These are phyloP conservation scores for Takifugu flavidus DNA, from an alignment of 2,113 vertebrate genomes.

Conservation along the genomic window DNA sequence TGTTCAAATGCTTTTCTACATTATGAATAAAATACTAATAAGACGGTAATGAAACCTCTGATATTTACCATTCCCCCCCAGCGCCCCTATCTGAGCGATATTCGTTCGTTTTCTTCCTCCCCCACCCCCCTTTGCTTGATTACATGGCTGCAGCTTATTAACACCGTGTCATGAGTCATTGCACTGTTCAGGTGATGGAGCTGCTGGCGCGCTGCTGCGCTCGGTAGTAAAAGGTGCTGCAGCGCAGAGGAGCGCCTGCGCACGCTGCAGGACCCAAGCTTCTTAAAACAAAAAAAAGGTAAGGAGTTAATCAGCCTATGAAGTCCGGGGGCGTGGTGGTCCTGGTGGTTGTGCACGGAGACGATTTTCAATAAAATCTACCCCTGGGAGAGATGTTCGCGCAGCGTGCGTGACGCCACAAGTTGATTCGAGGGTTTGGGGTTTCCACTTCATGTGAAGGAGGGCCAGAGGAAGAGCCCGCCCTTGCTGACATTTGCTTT, in stretches of 20 bases:
- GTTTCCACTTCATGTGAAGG: slow-evolving; percentile 45
- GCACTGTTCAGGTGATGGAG: not conserved
- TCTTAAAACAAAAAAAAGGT: slow-evolving; percentile 22
- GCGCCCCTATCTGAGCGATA: too few species aligned
- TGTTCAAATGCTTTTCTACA: too few species aligned
- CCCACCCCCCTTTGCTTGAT: too few species aligned
- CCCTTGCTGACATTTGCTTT: slow-evolving; percentile 33
- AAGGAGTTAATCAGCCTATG: slow-evolving; percentile 22
- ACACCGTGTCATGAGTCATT: not conserved
- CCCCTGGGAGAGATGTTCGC: not conserved
- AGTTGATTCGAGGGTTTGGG: slow-evolving; percentile 37
- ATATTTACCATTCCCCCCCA: too few species aligned
- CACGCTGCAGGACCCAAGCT: slow-evolving; percentile 15
- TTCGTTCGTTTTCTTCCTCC: too few species aligned
- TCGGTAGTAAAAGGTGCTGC: slow-evolving; percentile 33
- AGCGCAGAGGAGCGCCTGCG: slow-evolving; percentile 56
- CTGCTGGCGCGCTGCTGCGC: not conserved
- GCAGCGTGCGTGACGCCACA: slow-evolving; percentile 27
- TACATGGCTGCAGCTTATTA: too few species aligned
- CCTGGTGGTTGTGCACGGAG: too few species aligned
- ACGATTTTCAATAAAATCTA: not conserved
- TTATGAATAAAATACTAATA: too few species aligned
- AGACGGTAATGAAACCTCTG: too few species aligned
- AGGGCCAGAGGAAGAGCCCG: slow-evolving; percentile 47
- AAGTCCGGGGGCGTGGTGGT: too few species aligned